Percentiles rank a stretch among this genome's conserved stretches.
Evolutionary conservation across 2,888 invertebrate species (phyloP).

Genomic region (Drosophila falleni): DNA sequence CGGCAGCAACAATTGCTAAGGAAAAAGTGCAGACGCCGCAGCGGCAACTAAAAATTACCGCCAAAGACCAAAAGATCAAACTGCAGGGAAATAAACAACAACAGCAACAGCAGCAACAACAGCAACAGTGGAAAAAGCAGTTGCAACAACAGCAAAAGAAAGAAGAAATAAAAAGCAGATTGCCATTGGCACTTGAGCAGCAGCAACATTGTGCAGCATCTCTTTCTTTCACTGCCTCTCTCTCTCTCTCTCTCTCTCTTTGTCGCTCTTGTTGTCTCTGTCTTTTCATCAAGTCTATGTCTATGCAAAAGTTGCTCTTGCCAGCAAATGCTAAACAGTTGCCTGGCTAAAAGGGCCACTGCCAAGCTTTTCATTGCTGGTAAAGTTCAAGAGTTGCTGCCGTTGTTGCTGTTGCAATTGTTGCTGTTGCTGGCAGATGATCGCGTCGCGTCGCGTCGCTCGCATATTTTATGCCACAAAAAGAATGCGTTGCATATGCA

Average conservation of each 20-base stretch:
- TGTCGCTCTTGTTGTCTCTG: constrained; percentile 11
- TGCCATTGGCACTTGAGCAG: constrained; percentile 78
- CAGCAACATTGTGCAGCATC: constrained; percentile 71
- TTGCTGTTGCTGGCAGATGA: constrained; percentile 60
- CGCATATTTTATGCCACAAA: constrained; percentile 70
- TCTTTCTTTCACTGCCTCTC: constrained; percentile 15
- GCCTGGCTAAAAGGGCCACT: constrained; percentile 69
- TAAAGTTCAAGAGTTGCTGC: constrained; percentile 81
- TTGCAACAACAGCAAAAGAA: constrained; percentile 38
- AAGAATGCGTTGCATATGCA: constrained; percentile 79
- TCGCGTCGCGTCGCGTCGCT: constrained; percentile 45
- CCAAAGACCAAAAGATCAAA: constrained; percentile 81
- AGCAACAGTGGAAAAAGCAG: constrained; percentile 42
- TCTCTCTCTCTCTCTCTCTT: not conserved
- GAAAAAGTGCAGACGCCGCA: constrained; percentile 70
- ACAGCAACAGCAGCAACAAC: constrained; percentile 33
- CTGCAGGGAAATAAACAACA: constrained; percentile 79
- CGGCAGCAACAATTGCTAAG: constrained; percentile 54
- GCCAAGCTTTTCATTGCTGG: constrained; percentile 76
- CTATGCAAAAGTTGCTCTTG: constrained; percentile 50
- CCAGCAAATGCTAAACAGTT: constrained; percentile 72
- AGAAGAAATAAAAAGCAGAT: constrained; percentile 58
- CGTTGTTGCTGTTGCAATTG: constrained; percentile 43
- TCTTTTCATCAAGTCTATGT: constrained; percentile 35
- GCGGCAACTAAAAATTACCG: constrained; percentile 76